These are phyloP conservation scores for Celastrina argiolus DNA, from an alignment of 2,888 invertebrate species.

Conservation along the genomic window DNA sequence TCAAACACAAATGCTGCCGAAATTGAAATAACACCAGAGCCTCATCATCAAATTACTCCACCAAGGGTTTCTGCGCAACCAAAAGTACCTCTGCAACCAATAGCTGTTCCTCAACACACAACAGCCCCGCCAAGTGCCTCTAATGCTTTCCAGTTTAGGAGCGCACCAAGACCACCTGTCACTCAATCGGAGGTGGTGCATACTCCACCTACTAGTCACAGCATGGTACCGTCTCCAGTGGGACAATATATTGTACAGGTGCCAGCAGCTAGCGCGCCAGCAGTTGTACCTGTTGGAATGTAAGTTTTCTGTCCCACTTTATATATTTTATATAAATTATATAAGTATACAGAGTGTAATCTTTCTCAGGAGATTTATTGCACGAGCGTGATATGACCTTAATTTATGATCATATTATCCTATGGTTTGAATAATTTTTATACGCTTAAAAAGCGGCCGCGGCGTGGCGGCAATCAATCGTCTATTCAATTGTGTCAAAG, in stretches of 20 bases:
- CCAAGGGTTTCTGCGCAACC: not conserved
- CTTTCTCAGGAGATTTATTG: too few species aligned
- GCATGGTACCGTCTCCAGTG: not conserved
- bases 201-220: not conserved
- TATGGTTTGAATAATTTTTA: too few species aligned
- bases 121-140: not conserved
- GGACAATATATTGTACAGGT: not conserved
- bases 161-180: not conserved
- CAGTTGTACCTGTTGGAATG: conserved; percentile 55
- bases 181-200: not conserved
- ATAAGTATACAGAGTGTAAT: too few species aligned
- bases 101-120: not conserved
- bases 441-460: too few species aligned
- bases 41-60: not conserved
- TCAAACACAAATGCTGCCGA: not conserved
- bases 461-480: too few species aligned
- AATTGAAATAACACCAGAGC: not conserved
- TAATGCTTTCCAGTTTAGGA: not conserved
- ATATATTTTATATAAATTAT: not conserved
- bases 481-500: too few species aligned
- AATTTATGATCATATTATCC: too few species aligned
- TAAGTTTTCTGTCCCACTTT: conserved; percentile 41
- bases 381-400: too few species aligned
- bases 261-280: conserved; percentile 21
- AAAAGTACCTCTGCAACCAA: too few species aligned